phyloP scores from a whole-genome alignment of 1,140 invertebrate genomes.

The Wiebesia pumilae region DNA sequence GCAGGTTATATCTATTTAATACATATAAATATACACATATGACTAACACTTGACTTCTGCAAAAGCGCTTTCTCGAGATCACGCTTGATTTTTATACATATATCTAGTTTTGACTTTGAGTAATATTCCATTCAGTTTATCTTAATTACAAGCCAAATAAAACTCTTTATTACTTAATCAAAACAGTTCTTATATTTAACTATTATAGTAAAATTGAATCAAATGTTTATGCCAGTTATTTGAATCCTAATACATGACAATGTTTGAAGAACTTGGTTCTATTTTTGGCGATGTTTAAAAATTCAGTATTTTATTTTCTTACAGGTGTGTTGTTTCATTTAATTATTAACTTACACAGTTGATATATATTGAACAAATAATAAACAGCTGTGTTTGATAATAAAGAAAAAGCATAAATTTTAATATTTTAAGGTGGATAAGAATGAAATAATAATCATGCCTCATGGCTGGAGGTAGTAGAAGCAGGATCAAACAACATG shows the following conservation, averaged over 20 bases:
- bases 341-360: background rate
- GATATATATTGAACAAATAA: background rate
- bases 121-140: background rate
- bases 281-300: background rate
- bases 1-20: constrained; percentile 53
- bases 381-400: background rate
- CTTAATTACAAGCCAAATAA: background rate
- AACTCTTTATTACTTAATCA: constrained; percentile 4
- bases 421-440: constrained; percentile 64
- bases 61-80: constrained; percentile 45
- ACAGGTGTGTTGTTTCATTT: background rate
- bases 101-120: background rate
- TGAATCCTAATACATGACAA: background rate
- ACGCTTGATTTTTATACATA: constrained; percentile 29
- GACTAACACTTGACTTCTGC: constrained; percentile 46
- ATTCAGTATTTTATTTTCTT: background rate
- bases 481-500: constrained; percentile 65
- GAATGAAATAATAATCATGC: constrained; percentile 69
- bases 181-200: background rate
- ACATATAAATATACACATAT: constrained; percentile 10
- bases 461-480: constrained; percentile 71
- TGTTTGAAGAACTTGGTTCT: background rate
- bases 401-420: constrained; percentile 12
- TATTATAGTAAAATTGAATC: background rate
- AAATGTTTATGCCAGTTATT: background rate